phyloP scores from a whole-genome alignment of 2,888 invertebrate species.

The Arge pagana region DNA sequence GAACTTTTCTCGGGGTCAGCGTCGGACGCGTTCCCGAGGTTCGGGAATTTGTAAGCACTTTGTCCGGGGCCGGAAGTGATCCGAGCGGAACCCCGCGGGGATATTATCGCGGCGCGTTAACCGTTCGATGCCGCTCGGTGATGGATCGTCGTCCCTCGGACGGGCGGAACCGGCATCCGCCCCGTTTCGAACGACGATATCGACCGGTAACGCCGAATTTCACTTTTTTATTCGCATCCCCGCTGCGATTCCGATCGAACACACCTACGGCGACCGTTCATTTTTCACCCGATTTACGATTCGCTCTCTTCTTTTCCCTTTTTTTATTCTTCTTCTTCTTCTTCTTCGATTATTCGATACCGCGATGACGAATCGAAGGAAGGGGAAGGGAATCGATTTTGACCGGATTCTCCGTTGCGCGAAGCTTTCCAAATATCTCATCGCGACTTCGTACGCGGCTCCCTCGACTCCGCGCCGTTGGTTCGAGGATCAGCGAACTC shows the following conservation, averaged over 20 bases:
- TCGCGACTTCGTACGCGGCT: no score
- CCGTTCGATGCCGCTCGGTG: slow-evolving; percentile 30
- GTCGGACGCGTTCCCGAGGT: no score
- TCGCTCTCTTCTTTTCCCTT: background rate
- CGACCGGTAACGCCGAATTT: slow-evolving; percentile 46
- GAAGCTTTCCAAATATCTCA: no score
- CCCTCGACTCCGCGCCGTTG: no score
- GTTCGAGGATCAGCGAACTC: no score
- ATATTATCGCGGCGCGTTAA: slow-evolving; percentile 18
- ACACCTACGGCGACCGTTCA: background rate
- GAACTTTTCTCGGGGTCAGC: no score
- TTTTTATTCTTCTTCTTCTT: background rate
- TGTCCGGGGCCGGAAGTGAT: slow-evolving; percentile 22
- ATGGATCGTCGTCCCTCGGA: slow-evolving; percentile 43
- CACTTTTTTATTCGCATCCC: no score
- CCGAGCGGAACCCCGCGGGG: slow-evolving; percentile 19
- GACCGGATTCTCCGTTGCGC: no score
- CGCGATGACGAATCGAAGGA: background rate
- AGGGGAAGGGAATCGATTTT: no score
- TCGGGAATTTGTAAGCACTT: slow-evolving; percentile 20
- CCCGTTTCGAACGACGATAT: slow-evolving; percentile 45
- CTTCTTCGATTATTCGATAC: background rate
- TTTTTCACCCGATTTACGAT: background rate
- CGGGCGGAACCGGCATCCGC: slow-evolving; percentile 35
- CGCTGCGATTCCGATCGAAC: background rate